Base-by-base conservation (phyloP, 64 coral and sea anemone species). In the Astreopora myriophthalma region DNA sequence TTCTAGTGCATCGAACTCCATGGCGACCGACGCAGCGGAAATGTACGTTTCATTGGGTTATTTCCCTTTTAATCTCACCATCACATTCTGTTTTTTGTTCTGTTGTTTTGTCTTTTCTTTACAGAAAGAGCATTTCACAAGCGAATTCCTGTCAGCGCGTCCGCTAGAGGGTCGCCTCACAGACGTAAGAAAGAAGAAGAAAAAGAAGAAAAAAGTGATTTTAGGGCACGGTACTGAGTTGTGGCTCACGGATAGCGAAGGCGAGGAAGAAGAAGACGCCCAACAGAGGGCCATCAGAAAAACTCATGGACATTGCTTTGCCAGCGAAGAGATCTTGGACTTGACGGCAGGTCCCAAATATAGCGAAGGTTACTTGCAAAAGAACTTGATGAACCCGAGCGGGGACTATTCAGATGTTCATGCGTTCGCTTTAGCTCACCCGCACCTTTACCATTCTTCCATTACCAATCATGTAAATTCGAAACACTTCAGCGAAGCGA, bases 51-150 rank as follows among this genome's bases (percentile, higher is more conserved):
- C 13, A 55, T 55, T 44, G 6, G 11, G 6, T 44, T 19, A 55
- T 13, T 55, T 9, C 16, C 16, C 11, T 52, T 52, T 74, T 51
- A 19, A 35, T 88, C 1, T 22, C 69, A 23, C 34, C 35, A n/a
- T 17, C 3, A 31, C 4, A 34, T 40, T 6, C 3, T 71, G 8
- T 32, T 0, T 48, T 64, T 17, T 92, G 31, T 3, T 62, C 72
- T 39, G 7, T 22, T 60, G 3, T 52, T 67, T 29, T 34, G 1
- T 80, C 35, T 65, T 75, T 3, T 55, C n/a, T 62, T 16, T 66
- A 22, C 78, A 96, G 95, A 90, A 46, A 72, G 95, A 96, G 22
- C 92, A 94, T 74, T 96, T 96, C 68, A 76, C 57, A 20, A 96
- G 93, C 55, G 61, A 94, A 24, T 96, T 96, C 34, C 76, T 32